Base-by-base conservation (phyloP, 2,113 vertebrate species). In the Periophthalmodon schlosseri region DNA sequence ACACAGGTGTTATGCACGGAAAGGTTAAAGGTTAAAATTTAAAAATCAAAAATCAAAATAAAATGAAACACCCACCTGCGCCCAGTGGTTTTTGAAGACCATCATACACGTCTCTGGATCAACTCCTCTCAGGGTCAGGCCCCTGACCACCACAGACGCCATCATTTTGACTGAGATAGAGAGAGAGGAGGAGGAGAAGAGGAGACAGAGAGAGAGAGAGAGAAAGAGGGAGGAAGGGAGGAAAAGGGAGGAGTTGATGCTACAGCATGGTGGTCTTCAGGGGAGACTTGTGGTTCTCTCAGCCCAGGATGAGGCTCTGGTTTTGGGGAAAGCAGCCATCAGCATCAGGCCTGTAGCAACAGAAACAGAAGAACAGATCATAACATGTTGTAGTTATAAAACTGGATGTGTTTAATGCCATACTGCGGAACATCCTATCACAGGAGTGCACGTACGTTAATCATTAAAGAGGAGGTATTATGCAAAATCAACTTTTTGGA, bases 71-170 rank as follows among this genome's bases (percentile, higher is more conserved):
- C 49, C 33, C 93, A 96, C 96, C 96, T 99, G 97, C 7, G 95
- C 88, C 97, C 97, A 99, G 93, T 99, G 97, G 84, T 98, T 99
- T 93, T 94, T 95, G 88, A 99, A 99, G 61, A 99, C 97, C 56
- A 99, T 99, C 95, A 97, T 96, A 82, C 97, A 99, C 77, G 97
- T 99, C 92, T 99, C 97, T 20, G 97, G 96, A 89, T 99, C 97
- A 83, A 97, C 97, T 47, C 95, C 96, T 75, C 88, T 94, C 76
- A 99, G 93, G 39, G 91, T 96, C 3, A 94, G 93, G 63, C 92
- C 91, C 76, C 88, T 84, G 14, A 86, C 85, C 83, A 92, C 91
- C 69, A 94, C 94, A 18, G 96, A 96, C 92, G 96, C 95, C 93
- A 95, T 96, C 95, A 94, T 92, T 16, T 86, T 91, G 88, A 73